Percentiles rank a stretch among this genome's conserved stretches.
phyloP scores from a whole-genome alignment of 2,797 vertebrate genomes.

The Gallinago stenura region DNA sequence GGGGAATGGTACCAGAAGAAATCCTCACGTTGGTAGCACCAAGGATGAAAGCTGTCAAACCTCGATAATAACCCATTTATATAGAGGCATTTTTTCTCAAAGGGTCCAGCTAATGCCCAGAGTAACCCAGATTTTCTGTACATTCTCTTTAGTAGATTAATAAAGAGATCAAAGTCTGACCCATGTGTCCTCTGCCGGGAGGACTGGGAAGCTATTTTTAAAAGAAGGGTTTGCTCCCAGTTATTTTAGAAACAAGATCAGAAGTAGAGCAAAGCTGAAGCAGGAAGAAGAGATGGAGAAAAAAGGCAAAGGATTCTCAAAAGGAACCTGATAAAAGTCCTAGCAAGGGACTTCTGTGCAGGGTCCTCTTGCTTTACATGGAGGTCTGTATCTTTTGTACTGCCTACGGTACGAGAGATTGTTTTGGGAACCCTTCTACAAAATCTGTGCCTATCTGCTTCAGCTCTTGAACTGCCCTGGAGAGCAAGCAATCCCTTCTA shows the following conservation, averaged over 20 bases:
- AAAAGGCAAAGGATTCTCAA: constrained; percentile 28
- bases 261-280: neutral
- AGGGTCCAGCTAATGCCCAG: neutral
- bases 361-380: neutral
- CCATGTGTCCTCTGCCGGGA: neutral
- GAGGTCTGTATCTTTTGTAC: neutral
- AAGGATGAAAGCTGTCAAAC: neutral
- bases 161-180: constrained; percentile 37
- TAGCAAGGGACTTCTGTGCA: neutral
- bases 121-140: constrained; percentile 49
- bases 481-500: neutral
- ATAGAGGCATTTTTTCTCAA: neutral
- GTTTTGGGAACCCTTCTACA: neutral
- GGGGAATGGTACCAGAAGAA: neutral
- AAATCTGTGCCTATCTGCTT: neutral
- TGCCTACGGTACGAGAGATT: neutral
- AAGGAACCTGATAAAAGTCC: constrained; percentile 2
- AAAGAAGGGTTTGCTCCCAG: constrained; percentile 35
- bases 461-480: neutral
- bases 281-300: neutral
- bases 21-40: neutral
- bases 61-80: neutral
- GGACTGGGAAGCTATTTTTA: constrained; percentile 19
- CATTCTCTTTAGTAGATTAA: constrained; percentile 24
- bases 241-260: constrained; percentile 52